These are phyloP conservation scores for Forbesichthys papilliferus DNA, from an alignment of 2,113 vertebrate genomes.

Conservation along the genomic window DNA sequence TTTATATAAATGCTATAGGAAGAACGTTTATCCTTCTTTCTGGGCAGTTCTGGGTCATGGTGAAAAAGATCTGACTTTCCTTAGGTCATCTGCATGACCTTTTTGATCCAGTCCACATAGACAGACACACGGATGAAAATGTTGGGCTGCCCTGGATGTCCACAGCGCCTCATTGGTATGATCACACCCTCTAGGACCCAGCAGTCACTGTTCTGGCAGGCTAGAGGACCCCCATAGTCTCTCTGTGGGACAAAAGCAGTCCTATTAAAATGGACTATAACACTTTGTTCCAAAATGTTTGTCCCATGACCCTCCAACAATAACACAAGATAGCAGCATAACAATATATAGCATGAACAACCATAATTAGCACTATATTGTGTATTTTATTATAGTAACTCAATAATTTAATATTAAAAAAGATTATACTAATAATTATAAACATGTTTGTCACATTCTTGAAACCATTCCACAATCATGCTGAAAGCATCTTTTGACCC, in stretches of 20 bases:
- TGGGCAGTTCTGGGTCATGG: conserved; percentile 11
- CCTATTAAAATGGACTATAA: neutral
- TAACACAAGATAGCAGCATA: no score
- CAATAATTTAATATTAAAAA: no score
- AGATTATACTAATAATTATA: no score
- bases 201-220: conserved; percentile 90
- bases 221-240: conserved; percentile 92
- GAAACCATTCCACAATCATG: no score
- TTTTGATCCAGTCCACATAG: conserved; percentile 95
- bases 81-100: conserved; percentile 89
- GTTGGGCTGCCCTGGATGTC: conserved; percentile 84
- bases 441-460: no score
- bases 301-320: no score
- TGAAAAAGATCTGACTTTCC: neutral
- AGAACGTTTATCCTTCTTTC: neutral
- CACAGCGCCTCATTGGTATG: conserved; percentile 90
- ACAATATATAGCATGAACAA: no score
- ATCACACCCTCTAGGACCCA: conserved; percentile 97
- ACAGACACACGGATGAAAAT: conserved; percentile 90
- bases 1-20: no score
- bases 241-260: conserved; percentile 77
- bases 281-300: neutral
- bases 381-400: no score
- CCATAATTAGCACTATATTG: no score
- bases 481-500: no score